These are phyloP conservation scores for Meghimatium bilineatum DNA, from an alignment of 2,888 invertebrate species.

Conservation along the genomic window DNA sequence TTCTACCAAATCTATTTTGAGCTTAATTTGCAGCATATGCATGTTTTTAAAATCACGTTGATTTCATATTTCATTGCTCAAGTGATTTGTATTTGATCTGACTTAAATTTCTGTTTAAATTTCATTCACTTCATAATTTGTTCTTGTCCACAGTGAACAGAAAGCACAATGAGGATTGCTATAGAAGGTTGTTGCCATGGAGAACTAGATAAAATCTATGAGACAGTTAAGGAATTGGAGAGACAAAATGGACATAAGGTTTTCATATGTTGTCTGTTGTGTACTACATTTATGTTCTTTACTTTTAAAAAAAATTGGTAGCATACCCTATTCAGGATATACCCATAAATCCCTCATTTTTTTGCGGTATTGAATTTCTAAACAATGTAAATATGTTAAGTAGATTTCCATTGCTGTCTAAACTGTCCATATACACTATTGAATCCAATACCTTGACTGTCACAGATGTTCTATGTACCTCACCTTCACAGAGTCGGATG, in stretches of 20 bases:
- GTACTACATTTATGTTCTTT: background rate
- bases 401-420: too few relatives aligned
- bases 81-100: background rate
- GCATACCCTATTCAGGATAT: too few relatives aligned
- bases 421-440: too few relatives aligned
- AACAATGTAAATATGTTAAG: too few relatives aligned
- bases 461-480: too few relatives aligned
- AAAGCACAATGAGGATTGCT: constrained; percentile 80
- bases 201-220: constrained; percentile 96
- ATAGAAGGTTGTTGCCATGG: constrained; percentile 99
- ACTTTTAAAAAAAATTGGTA: too few relatives aligned
- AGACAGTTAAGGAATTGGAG: constrained; percentile 87
- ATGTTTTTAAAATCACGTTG: background rate
- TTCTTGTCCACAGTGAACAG: background rate
- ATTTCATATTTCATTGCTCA: background rate
- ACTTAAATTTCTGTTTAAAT: background rate
- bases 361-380: too few relatives aligned
- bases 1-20: too few relatives aligned
- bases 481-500: too few relatives aligned
- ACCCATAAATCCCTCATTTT: too few relatives aligned
- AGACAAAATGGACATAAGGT: constrained; percentile 84
- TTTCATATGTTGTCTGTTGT: background rate
- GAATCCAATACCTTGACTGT: too few relatives aligned
- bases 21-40: too few relatives aligned
- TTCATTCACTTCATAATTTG: background rate